Conservation (phyloP, 2,888 invertebrate genomes). For the Atherix ibis region DNA sequence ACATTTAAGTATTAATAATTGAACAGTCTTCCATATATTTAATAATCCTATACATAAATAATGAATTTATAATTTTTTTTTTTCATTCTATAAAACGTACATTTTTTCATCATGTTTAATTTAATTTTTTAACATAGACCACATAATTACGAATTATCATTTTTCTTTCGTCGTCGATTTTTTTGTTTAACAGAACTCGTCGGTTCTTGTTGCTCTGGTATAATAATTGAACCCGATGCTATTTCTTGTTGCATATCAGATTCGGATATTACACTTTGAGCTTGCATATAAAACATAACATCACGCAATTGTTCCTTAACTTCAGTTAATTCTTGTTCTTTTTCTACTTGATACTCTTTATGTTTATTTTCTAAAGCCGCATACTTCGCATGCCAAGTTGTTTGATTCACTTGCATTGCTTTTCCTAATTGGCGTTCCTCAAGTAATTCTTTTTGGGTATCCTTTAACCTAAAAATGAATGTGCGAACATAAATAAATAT, state of each 20-base stretch:
- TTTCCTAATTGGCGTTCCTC: conserved; percentile 78
- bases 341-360: conserved; percentile 40
- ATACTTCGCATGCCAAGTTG: conserved; percentile 51
- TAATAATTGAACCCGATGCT: conserved; percentile 24
- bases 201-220: conserved; percentile 19
- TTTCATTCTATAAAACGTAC: too few species aligned
- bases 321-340: conserved; percentile 55
- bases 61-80: too few species aligned
- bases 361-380: conserved; percentile 38
- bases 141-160: too few species aligned
- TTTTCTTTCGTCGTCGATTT: conserved; percentile 24
- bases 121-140: too few species aligned
- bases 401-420: conserved; percentile 59
- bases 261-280: conserved; percentile 40
- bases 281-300: conserved; percentile 93
- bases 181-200: conserved; percentile 10
- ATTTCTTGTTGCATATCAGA: conserved; percentile 28
- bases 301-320: conserved; percentile 87
- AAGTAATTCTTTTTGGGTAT: conserved; percentile 51
- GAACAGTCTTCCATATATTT: too few species aligned
- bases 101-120: too few species aligned
- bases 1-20: too few species aligned
- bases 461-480: conserved; percentile 37
- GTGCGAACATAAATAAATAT: conserved; percentile 1
- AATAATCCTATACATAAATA: too few species aligned